phyloP scores from a whole-genome alignment of 2,888 invertebrate species.

The Bunonema sp. region DNA sequence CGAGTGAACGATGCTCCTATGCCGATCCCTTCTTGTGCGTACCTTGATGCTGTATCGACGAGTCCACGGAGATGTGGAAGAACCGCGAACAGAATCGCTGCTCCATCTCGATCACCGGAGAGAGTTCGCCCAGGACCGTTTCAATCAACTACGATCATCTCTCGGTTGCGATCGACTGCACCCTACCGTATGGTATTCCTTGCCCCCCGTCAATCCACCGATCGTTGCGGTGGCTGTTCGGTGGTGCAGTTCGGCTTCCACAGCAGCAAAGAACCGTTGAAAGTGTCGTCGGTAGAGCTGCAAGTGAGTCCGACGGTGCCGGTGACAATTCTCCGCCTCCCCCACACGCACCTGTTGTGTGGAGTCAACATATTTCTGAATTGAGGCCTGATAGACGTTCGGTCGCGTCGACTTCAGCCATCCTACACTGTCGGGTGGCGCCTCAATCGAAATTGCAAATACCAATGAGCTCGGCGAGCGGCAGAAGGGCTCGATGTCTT shows the following conservation, averaged over 20 bases:
- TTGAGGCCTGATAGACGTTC: slow-evolving; percentile 57
- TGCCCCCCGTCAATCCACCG: no score
- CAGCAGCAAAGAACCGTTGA: slow-evolving; percentile 18
- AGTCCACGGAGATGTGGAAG: slow-evolving; percentile 64
- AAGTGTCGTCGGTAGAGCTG: slow-evolving; percentile 26
- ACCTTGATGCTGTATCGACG: no score
- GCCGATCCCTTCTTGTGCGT: no score
- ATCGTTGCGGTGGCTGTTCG: background rate
- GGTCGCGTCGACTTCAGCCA: slow-evolving; percentile 55
- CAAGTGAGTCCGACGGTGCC: no score
- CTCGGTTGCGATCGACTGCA: background rate
- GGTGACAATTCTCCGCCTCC: no score
- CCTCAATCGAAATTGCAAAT: no score
- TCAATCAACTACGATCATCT: slow-evolving; percentile 67
- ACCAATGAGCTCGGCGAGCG: slow-evolving; percentile 45
- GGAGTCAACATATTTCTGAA: slow-evolving; percentile 29
- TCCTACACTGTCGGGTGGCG: no score
- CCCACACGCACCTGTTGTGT: no score
- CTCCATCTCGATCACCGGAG: slow-evolving; percentile 77
- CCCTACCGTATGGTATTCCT: slow-evolving; percentile 4
- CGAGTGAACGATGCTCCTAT: no score
- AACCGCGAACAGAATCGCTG: slow-evolving; percentile 84
- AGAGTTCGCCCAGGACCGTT: slow-evolving; percentile 70
- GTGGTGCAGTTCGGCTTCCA: slow-evolving; percentile 48
- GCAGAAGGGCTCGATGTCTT: slow-evolving; percentile 70